These are phyloP conservation scores for Salticus scenicus DNA, from an alignment of 2,888 invertebrate species.

Conservation along the genomic window DNA sequence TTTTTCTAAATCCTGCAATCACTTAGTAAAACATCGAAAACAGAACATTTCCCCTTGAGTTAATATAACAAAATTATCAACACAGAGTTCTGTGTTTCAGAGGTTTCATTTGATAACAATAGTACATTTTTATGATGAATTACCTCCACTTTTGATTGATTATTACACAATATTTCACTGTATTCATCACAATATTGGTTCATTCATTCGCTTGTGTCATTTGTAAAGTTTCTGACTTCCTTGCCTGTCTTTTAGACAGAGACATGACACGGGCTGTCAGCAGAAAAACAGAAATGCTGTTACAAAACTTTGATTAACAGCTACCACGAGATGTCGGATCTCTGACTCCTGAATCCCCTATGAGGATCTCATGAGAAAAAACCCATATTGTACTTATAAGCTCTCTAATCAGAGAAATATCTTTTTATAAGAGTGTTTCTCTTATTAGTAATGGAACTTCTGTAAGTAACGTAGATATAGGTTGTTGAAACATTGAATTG, in stretches of 20 bases:
- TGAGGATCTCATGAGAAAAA: background rate
- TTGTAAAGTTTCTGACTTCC: background rate
- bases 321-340: background rate
- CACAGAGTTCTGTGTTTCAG: background rate
- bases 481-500: no score
- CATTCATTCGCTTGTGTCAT: background rate
- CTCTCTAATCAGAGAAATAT: no score
- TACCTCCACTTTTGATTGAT: background rate
- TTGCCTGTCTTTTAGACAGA: background rate
- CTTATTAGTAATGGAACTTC: no score
- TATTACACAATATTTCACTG: background rate
- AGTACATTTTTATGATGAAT: background rate
- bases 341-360: background rate
- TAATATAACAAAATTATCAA: background rate
- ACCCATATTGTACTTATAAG: no score
- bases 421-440: no score
- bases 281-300: background rate
- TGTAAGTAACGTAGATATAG: no score
- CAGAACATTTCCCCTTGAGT: no score
- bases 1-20: no score
- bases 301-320: conserved; percentile 4
- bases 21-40: no score
- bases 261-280: background rate
- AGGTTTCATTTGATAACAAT: background rate
- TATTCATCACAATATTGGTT: conserved; percentile 14